These are phyloP conservation scores for Strigamia transsilvanica DNA, from an alignment of 2,888 invertebrate species.

Conservation along the genomic window DNA sequence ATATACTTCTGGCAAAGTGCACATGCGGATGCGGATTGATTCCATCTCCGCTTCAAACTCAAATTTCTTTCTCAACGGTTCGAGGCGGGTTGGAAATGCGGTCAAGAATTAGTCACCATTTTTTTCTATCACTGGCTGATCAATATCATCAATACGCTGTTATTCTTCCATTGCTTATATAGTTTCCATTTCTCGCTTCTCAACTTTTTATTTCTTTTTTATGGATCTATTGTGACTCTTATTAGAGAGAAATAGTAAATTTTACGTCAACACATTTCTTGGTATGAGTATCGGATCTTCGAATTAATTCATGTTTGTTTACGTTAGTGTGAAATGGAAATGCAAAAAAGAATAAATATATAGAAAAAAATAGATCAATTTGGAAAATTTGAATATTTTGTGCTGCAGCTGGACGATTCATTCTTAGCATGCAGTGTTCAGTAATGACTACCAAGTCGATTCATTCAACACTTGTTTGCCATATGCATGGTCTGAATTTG, in stretches of 20 bases:
- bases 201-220: background rate
- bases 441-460: no score
- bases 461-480: no score
- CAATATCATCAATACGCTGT: background rate
- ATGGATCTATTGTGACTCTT: slow-evolving; percentile 32
- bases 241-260: slow-evolving; percentile 1
- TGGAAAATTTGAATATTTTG: no score
- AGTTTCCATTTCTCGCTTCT: background rate
- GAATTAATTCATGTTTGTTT: no score
- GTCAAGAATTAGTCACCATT: slow-evolving; percentile 13
- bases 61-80: background rate
- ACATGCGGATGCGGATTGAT: slow-evolving; percentile 11
- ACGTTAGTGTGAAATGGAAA: no score
- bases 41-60: background rate
- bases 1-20: background rate
- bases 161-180: slow-evolving; percentile 4
- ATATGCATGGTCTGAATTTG: no score
- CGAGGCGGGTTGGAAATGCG: background rate
- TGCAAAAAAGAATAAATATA: background rate
- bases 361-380: background rate
- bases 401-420: no score
- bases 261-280: background rate
- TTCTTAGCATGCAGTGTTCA: no score
- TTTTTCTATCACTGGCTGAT: background rate
- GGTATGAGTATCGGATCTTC: background rate